Percentiles rank a stretch among this genome's conserved stretches.
phyloP scores from a whole-genome alignment of 2,888 invertebrate species.

The Unio delphinus region DNA sequence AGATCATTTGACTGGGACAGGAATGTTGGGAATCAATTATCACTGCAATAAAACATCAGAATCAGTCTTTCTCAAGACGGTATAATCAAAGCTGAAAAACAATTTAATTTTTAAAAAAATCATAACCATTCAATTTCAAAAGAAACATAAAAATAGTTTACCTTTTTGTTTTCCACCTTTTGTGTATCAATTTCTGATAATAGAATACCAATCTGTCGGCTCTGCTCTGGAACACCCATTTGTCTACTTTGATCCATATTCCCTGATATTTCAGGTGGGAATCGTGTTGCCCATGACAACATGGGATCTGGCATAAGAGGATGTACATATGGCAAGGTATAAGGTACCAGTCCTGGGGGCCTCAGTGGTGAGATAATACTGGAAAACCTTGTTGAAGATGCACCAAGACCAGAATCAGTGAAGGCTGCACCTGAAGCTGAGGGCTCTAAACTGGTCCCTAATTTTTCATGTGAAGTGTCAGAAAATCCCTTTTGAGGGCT shows the following conservation, averaged over 20 bases:
- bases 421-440: not conserved
- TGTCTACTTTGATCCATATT: conserved; percentile 2
- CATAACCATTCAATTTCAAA: not conserved
- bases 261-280: conserved; percentile 14
- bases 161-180: conserved; percentile 38
- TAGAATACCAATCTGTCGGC: conserved; percentile 34
- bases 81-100: too few species aligned
- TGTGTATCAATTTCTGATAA: conserved; percentile 43
- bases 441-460: not conserved
- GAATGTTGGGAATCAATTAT: too few species aligned
- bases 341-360: not conserved
- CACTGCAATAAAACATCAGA: too few species aligned
- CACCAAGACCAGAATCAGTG: conserved; percentile 11
- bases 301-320: conserved; percentile 27
- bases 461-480: not conserved
- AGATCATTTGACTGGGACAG: too few species aligned
- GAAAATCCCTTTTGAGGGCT: too few species aligned
- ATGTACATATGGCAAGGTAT: conserved; percentile 3
- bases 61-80: too few species aligned
- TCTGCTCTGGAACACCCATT: conserved; percentile 17
- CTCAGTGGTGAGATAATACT: conserved; percentile 2
- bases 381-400: conserved; percentile 4
- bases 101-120: too few species aligned
- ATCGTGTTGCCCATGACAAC: conserved; percentile 10
- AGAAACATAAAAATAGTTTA: conserved; percentile 9